phyloP scores from a whole-genome alignment of 1,140 invertebrate species.

The Babylonia areolata region DNA sequence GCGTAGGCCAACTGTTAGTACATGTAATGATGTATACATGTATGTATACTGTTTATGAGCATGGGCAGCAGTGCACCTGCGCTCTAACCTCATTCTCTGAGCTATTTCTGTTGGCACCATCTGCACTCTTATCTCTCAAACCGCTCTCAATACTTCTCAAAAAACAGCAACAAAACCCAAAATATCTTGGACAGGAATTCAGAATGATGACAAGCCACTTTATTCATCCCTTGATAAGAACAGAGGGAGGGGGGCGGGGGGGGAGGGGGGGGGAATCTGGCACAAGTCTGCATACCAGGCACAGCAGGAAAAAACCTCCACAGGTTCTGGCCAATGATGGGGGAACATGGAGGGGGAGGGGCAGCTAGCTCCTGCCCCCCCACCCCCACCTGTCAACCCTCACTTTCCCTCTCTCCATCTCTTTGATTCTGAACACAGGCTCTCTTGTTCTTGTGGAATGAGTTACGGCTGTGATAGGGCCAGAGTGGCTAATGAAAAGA shows the following conservation, averaged over 20 bases:
- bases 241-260: background rate
- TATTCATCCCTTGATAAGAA: background rate
- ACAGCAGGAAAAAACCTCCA: background rate
- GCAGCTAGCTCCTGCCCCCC: background rate
- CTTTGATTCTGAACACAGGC: background rate
- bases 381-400: background rate
- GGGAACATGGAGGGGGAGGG: too few relatives aligned
- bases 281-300: background rate
- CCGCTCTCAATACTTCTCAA: background rate
- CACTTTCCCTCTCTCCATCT: background rate
- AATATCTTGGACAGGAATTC: background rate
- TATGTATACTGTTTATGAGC: background rate
- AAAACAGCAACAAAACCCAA: background rate
- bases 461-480: too few relatives aligned
- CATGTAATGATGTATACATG: background rate
- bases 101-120: background rate
- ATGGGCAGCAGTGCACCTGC: background rate
- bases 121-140: background rate
- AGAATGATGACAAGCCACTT: background rate
- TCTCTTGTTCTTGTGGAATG: background rate
- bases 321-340: too few relatives aligned
- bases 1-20: background rate
- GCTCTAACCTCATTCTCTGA: background rate
- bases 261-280: background rate
- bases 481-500: too few relatives aligned